Evolutionary conservation across 2,113 vertebrate genomes (phyloP).

Genomic region (Hystrix cristata): DNA sequence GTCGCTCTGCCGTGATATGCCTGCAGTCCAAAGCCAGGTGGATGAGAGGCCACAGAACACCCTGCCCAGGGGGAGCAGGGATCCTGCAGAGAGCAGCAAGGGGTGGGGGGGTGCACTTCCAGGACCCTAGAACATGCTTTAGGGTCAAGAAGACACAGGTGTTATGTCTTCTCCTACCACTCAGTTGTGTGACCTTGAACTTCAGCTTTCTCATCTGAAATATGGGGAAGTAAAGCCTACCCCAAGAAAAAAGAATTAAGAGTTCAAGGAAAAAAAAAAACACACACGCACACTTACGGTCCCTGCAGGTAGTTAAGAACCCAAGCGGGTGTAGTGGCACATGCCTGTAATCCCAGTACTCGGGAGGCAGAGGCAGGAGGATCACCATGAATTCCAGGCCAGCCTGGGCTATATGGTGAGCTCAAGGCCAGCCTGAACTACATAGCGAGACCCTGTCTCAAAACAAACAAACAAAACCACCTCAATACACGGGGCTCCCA

Average conservation of each 20-base stretch:
- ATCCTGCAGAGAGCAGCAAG: neutral
- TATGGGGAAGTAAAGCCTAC: neutral
- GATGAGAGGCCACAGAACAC: neutral
- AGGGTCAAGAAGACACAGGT: neutral
- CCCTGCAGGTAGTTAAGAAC: neutral
- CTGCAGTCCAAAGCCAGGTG: conserved; percentile 51
- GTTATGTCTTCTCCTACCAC: neutral
- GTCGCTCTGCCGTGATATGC: neutral
- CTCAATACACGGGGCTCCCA: neutral
- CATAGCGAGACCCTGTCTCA: too few relatives aligned
- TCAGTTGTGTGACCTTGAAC: neutral
- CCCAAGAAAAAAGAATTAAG: conserved; percentile 9
- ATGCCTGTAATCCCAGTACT: too few relatives aligned
- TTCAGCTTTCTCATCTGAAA: conserved; percentile 4
- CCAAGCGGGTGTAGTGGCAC: too few relatives aligned
- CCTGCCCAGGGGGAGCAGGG: neutral
- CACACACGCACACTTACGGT: neutral
- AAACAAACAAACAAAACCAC: too few relatives aligned
- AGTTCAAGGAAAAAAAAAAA: neutral
- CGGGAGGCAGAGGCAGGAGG: too few relatives aligned
- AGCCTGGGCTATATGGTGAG: too few relatives aligned
- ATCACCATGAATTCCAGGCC: too few relatives aligned
- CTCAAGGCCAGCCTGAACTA: too few relatives aligned
- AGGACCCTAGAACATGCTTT: neutral
- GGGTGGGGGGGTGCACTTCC: neutral